Percentiles rank a stretch among this genome's conserved stretches.
Evolutionary conservation across 2,888 invertebrate species (phyloP).

Genomic region (Eupithecia insigniata): DNA sequence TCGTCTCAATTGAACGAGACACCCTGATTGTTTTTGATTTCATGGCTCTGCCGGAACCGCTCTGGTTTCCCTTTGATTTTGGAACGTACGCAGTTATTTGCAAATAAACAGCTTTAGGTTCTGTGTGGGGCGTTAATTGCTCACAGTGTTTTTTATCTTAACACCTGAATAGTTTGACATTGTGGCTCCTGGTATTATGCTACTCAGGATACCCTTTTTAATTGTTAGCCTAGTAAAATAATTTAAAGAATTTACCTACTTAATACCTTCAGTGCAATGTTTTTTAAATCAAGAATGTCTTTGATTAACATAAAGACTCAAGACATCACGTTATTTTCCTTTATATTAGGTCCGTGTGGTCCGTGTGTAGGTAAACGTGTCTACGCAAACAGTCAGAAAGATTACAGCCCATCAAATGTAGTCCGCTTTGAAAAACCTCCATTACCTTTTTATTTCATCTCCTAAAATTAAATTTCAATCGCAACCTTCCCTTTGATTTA

Average conservation of each 20-base stretch:
- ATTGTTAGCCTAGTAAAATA: too few species aligned
- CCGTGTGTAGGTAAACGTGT: too few species aligned
- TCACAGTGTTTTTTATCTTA: not conserved
- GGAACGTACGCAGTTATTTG: slow-evolving; percentile 13
- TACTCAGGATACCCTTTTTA: not conserved
- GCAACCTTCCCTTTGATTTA: slow-evolving; percentile 1
- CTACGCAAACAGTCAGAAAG: not conserved
- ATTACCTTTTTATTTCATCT: not conserved
- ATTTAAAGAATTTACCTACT: too few species aligned
- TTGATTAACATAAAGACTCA: too few species aligned
- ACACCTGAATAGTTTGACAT: not conserved
- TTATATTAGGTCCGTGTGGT: too few species aligned
- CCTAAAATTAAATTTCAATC: not conserved
- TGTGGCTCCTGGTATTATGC: not conserved
- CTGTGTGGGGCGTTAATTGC: not conserved
- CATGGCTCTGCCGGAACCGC: slow-evolving; percentile 18
- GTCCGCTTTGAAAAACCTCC: not conserved
- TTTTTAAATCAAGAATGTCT: too few species aligned
- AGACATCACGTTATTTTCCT: too few species aligned
- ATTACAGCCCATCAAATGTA: not conserved
- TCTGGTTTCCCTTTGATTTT: slow-evolving; percentile 28
- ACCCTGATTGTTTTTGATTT: slow-evolving; percentile 41
- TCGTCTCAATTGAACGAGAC: slow-evolving; percentile 40
- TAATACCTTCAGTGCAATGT: too few species aligned
- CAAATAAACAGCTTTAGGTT: not conserved